Conservation (phyloP, 1,140 invertebrate genomes). For the Galleria mellonella region DNA sequence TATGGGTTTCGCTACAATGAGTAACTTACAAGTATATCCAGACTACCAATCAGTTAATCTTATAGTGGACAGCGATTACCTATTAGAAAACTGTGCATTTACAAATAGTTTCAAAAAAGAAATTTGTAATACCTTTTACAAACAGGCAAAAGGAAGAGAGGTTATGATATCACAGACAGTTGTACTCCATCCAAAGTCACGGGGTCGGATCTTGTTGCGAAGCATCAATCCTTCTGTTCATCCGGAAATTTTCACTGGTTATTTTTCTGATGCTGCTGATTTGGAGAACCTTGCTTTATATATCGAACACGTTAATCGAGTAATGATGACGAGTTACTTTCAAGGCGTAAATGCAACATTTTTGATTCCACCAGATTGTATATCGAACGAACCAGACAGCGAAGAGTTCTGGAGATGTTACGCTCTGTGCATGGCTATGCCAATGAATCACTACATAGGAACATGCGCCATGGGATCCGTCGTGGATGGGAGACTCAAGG, state of each 20-base stretch:
- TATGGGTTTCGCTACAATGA: slow-evolving; percentile 82
- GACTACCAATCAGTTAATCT: slow-evolving; percentile 18
- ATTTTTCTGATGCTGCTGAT: slow-evolving; percentile 17
- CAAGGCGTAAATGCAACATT: slow-evolving; percentile 11
- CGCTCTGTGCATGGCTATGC: slow-evolving; percentile 1
- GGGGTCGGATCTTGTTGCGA: slow-evolving; percentile 18
- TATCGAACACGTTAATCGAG: slow-evolving; percentile 11
- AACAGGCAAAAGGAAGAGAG: slow-evolving; percentile 12
- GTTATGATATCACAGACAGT: slow-evolving; percentile 6
- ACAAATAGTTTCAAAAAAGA: slow-evolving; percentile 9
- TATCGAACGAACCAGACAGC: background rate
- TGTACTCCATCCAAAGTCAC: slow-evolving; percentile 22
- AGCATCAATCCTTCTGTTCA: slow-evolving; percentile 18
- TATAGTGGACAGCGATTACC: background rate
- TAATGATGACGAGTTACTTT: slow-evolving; percentile 20
- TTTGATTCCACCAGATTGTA: slow-evolving; percentile 8
- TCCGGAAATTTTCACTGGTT: slow-evolving; percentile 15
- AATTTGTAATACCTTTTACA: slow-evolving; percentile 16
- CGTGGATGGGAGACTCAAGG: slow-evolving; percentile 82
- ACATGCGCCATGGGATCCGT: slow-evolving; percentile 69
- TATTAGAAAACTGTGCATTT: slow-evolving; percentile 7
- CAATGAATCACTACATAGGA: slow-evolving; percentile 15
- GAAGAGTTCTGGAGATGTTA: slow-evolving; percentile 19
- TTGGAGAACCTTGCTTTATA: slow-evolving; percentile 12
- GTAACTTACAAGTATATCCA: slow-evolving; percentile 15